Evolutionary conservation across 23 tunicate genomes (phyloP).

Genomic region (Phallusia fumigata): DNA sequence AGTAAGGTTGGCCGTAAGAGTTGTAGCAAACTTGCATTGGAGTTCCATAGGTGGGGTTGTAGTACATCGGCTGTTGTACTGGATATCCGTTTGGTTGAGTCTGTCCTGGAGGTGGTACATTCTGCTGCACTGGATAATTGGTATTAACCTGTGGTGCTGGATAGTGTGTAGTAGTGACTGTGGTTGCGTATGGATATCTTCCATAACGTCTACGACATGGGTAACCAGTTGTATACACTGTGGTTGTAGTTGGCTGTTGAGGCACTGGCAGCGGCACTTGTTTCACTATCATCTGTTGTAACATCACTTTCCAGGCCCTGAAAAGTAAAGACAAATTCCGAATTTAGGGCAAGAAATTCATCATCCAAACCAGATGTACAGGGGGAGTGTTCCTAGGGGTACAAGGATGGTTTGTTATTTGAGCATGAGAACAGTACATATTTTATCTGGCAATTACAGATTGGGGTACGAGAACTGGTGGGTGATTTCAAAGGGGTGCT

Average conservation of each 20-base stretch:
- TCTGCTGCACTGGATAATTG: conserved; percentile 17
- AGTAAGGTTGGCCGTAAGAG: conserved; percentile 63
- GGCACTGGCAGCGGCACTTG: background rate
- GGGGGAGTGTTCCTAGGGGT: background rate
- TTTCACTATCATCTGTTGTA: conserved; percentile 55
- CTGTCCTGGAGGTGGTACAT: conserved; percentile 18
- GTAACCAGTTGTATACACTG: background rate
- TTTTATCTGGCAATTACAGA: background rate
- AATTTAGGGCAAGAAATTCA: no score
- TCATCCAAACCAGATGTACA: background rate
- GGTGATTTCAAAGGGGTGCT: no score
- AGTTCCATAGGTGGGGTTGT: conserved; percentile 64
- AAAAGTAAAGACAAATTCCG: no score
- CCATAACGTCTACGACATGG: background rate
- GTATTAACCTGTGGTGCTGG: conserved; percentile 1
- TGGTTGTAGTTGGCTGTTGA: conserved; percentile 22
- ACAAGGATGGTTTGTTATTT: no score
- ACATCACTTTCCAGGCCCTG: conserved; percentile 77
- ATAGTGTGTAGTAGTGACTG: background rate
- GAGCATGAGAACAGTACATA: no score
- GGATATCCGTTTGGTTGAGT: conserved; percentile 11
- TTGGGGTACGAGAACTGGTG: no score
- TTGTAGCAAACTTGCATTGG: conserved; percentile 77
- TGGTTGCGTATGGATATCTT: background rate
- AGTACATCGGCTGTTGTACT: conserved; percentile 61